Evolutionary conservation across 1,140 invertebrate species (phyloP).

Genomic region (Drosophila hydei): DNA sequence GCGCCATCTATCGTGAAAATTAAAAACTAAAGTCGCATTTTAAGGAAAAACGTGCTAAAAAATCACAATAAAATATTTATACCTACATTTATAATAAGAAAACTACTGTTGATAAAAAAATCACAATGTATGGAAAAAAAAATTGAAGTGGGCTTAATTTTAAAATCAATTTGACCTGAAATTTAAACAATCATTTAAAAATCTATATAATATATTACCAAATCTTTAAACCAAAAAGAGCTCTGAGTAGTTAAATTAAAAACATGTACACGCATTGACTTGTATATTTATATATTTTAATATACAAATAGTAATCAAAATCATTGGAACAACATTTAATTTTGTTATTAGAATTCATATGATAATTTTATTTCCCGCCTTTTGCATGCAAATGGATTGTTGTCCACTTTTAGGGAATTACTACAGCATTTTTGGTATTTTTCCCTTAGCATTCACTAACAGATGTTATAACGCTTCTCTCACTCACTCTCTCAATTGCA

Average conservation of each 20-base stretch:
- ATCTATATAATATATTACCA: no score
- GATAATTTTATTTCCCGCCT: constrained; percentile 10
- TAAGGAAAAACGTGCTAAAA: not conserved
- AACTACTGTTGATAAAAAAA: no score
- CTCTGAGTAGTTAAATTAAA: not conserved
- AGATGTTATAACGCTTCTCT: constrained; percentile 15
- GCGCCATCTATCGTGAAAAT: constrained; percentile 14
- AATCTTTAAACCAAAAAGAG: no score
- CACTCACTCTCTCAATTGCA: constrained; percentile 12
- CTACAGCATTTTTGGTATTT: constrained; percentile 24
- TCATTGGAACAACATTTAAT: not conserved
- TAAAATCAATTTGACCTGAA: no score
- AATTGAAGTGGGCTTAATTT: no score
- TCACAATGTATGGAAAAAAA: no score
- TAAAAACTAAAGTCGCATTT: not conserved
- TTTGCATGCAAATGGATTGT: not conserved
- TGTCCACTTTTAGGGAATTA: not conserved
- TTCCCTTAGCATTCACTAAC: not conserved
- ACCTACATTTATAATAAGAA: no score
- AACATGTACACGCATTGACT: not conserved
- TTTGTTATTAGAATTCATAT: not conserved
- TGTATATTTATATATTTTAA: not conserved
- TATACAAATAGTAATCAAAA: not conserved
- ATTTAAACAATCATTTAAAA: no score
- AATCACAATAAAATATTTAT: no score